These are phyloP conservation scores for Odontothrips loti DNA, from an alignment of 2,888 invertebrate species.

Conservation along the genomic window DNA sequence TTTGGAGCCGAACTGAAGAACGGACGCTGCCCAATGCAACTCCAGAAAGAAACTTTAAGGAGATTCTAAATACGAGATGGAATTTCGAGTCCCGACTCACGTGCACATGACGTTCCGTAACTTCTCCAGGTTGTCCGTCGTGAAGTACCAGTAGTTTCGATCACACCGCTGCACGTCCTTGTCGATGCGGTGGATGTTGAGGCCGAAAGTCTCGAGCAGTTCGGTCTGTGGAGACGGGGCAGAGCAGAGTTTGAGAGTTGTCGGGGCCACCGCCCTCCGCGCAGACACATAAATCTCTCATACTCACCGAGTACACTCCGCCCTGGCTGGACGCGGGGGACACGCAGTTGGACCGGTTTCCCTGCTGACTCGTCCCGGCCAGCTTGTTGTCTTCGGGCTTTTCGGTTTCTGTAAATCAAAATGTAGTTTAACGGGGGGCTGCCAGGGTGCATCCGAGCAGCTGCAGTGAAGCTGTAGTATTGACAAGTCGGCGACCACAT, in stretches of 20 bases:
- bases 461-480: too few species aligned
- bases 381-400: conserved; percentile 47
- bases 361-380: conserved; percentile 47
- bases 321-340: conserved; percentile 90
- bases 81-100: conserved; percentile 56
- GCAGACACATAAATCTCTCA: background rate
- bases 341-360: conserved; percentile 62
- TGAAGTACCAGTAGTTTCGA: conserved; percentile 90
- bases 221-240: conserved; percentile 61
- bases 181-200: conserved; percentile 91
- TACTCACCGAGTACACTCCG: conserved; percentile 77
- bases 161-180: conserved; percentile 96
- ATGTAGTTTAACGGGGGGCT: too few species aligned
- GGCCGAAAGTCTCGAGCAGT: conserved; percentile 74
- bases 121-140: conserved; percentile 79
- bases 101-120: conserved; percentile 94
- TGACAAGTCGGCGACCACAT: too few species aligned
- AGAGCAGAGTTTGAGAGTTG: too few species aligned
- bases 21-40: too few species aligned
- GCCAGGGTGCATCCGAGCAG: too few species aligned
- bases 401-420: conserved; percentile 55
- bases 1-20: too few species aligned
- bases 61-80: too few species aligned
- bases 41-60: too few species aligned
- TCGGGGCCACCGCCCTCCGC: background rate